Conservation (phyloP, 2,888 invertebrate genomes). For the Clunio marinus region DNA sequence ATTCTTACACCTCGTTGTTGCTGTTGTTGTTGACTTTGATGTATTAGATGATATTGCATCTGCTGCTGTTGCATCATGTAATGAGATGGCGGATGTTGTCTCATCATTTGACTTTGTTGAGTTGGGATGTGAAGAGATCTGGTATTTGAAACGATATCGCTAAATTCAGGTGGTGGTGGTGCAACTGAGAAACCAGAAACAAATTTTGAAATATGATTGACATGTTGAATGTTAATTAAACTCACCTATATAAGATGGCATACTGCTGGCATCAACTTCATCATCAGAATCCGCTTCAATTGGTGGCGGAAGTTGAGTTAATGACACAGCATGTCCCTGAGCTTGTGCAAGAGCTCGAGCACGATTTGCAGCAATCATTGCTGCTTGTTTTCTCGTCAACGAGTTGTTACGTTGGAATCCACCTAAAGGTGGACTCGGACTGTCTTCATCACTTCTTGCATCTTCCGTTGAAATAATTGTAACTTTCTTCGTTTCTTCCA, state of each 20-base stretch:
- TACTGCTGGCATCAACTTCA: conserved; percentile 48
- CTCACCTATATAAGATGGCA: background rate
- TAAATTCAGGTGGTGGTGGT: conserved; percentile 60
- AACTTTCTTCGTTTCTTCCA: conserved; percentile 39
- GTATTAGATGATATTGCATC: conserved; percentile 43
- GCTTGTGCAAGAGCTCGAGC: conserved; percentile 52
- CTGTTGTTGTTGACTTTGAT: conserved; percentile 41
- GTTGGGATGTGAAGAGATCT: conserved; percentile 12
- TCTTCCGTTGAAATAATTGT: conserved; percentile 40
- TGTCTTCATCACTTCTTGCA: conserved; percentile 50
- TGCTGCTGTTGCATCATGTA: conserved; percentile 43
- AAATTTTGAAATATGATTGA: conserved; percentile 41
- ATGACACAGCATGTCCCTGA: conserved; percentile 54
- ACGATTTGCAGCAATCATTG: conserved; percentile 57
- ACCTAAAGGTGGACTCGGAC: conserved; percentile 52
- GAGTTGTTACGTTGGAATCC: conserved; percentile 62
- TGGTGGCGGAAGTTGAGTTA: conserved; percentile 78
- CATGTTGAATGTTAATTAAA: background rate
- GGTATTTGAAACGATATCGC: conserved; percentile 46
- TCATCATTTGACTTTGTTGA: conserved; percentile 2
- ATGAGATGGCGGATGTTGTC: background rate
- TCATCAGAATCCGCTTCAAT: conserved; percentile 67
- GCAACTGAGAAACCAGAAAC: conserved; percentile 51
- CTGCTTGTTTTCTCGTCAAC: conserved; percentile 58
- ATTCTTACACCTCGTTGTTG: conserved; percentile 60